Evolutionary conservation across 2,797 vertebrate genomes (phyloP).

Genomic region (Tenualosa thibaudeaui): DNA sequence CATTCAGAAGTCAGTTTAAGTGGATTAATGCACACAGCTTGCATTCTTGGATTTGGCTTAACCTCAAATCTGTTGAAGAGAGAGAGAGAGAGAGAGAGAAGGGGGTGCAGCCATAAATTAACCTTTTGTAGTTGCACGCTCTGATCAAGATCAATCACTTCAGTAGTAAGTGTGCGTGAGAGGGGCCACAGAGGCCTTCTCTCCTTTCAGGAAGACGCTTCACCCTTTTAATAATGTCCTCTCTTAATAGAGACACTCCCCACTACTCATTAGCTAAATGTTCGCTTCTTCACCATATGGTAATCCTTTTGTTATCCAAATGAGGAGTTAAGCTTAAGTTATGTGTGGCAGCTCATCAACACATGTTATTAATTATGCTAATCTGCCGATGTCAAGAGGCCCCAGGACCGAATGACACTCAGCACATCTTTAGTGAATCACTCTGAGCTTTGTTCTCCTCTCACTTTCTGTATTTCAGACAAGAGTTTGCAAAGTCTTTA

Average conservation of each 20-base stretch:
- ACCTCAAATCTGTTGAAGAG: neutral
- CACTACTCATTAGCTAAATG: conserved; percentile 41
- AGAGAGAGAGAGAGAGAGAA: neutral
- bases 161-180: neutral
- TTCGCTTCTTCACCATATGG: conserved; percentile 37
- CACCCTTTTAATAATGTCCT: conserved; percentile 35
- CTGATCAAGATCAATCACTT: neutral
- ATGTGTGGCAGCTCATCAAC: conserved; percentile 47
- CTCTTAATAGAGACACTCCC: conserved; percentile 32
- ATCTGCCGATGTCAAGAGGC: conserved; percentile 52
- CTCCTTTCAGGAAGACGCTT: neutral
- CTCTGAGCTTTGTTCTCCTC: neutral
- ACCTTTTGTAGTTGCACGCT: conserved; percentile 3
- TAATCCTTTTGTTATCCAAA: conserved; percentile 59
- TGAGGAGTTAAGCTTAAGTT: conserved; percentile 51
- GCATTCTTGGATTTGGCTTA: conserved; percentile 22
- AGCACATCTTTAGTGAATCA: conserved; percentile 2
- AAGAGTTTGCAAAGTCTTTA: neutral
- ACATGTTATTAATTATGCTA: conserved; percentile 54
- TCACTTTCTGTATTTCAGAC: neutral
- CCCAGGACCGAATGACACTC: conserved; percentile 1
- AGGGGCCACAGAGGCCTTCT: neutral
- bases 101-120: neutral
- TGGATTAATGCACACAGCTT: conserved; percentile 21
- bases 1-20: conserved; percentile 21